Conservation (phyloP, 2,113 vertebrate genomes). For the Poeciliopsis prolifica region DNA sequence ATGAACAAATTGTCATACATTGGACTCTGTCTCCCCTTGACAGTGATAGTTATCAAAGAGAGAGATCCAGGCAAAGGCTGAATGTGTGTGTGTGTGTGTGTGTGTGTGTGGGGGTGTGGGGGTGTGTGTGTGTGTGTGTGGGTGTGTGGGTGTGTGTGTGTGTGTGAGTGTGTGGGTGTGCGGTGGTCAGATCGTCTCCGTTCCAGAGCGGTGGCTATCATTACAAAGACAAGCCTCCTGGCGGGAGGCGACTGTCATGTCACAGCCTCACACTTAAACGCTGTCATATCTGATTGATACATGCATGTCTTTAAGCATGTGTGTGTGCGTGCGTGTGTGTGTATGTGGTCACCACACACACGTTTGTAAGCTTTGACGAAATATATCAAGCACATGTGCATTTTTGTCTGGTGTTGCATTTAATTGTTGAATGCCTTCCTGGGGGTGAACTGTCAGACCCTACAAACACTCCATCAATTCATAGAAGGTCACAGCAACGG, state of each 20-base stretch:
- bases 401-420: neutral
- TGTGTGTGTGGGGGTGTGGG: conserved; percentile 25
- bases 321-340: conserved; percentile 14
- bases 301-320: conserved; percentile 39
- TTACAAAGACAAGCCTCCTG: conserved; percentile 86
- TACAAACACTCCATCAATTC: neutral
- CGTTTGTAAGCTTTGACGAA: neutral
- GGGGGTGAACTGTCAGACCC: neutral
- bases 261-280: conserved; percentile 81
- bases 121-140: conserved; percentile 14
- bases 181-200: conserved; percentile 63
- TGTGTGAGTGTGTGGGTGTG: conserved; percentile 22
- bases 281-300: conserved; percentile 84
- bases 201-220: conserved; percentile 83
- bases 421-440: neutral
- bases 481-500: neutral
- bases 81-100: conserved; percentile 24
- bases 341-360: neutral
- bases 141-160: conserved; percentile 8
- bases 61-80: conserved; percentile 68
- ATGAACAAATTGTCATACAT: conserved; percentile 83
- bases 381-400: neutral
- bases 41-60: conserved; percentile 83
- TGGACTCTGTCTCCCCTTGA: conserved; percentile 79
- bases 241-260: conserved; percentile 78